These are phyloP conservation scores for Gambusia yucatana DNA, from an alignment of 2,797 vertebrate genomes.

Conservation along the genomic window DNA sequence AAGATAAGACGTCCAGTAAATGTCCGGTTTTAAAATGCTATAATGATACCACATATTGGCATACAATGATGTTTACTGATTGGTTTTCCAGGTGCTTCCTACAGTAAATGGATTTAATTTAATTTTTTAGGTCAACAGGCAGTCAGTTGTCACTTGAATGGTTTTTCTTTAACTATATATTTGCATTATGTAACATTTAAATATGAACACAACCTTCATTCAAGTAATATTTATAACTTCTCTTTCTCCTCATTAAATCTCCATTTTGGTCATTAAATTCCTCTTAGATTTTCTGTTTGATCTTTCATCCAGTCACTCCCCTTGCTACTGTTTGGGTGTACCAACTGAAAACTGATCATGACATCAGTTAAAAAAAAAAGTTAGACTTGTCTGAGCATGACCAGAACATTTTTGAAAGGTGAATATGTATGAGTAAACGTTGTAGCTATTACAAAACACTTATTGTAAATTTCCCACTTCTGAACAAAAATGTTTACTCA, in stretches of 20 bases:
- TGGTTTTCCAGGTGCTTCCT: conserved; percentile 9
- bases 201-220: background rate
- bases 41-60: background rate
- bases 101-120: conserved; percentile 13
- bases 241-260: background rate
- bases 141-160: background rate
- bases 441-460: background rate
- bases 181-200: background rate
- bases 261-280: background rate
- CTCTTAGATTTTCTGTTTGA: background rate
- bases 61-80: conserved; percentile 6
- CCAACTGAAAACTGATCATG: background rate
- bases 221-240: background rate
- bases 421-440: conserved; percentile 3
- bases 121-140: background rate
- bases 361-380: background rate
- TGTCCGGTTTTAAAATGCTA: conserved; percentile 27
- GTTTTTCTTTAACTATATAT: background rate
- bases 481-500: background rate
- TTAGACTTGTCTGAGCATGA: background rate
- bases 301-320: background rate
- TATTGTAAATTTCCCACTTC: conserved; percentile 2
- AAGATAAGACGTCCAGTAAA: conserved; percentile 37
- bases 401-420: conserved; percentile 6
- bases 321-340: background rate